Conservation (phyloP, 2,113 vertebrate species). For the Mesocricetus auratus region DNA sequence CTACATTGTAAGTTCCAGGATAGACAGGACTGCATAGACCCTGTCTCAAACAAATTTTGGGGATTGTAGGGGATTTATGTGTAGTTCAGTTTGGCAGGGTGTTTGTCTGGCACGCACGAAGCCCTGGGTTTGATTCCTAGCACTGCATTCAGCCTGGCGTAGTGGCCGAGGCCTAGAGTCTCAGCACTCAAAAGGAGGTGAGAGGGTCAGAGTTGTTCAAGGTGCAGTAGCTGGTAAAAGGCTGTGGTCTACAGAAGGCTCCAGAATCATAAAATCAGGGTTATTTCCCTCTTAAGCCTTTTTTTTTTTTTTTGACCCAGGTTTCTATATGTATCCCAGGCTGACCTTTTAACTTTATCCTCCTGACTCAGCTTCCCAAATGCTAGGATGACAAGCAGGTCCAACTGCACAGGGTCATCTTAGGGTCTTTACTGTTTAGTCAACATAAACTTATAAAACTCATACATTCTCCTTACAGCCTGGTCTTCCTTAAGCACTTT, state of each 20-base stretch:
- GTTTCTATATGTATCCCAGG: not conserved
- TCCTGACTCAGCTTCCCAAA: not conserved
- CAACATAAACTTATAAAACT: slow-evolving; percentile 18
- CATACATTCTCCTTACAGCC: not conserved
- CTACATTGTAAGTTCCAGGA: not conserved
- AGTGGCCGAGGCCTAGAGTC: not conserved
- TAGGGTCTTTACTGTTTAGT: slow-evolving; percentile 14
- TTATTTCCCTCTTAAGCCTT: not conserved
- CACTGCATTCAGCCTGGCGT: not conserved
- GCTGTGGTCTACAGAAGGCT: not conserved
- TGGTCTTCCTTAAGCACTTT: not conserved
- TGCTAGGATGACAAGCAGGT: not conserved
- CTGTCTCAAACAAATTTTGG: not conserved
- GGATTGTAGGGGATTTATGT: not conserved
- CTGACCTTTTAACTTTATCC: not conserved
- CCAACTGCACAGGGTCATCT: not conserved
- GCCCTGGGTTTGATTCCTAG: not conserved
- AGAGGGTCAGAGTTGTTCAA: no score
- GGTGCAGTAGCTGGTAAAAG: not conserved
- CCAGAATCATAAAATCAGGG: not conserved
- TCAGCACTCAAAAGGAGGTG: not conserved
- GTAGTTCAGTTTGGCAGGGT: not conserved
- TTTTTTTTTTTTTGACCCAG: not conserved
- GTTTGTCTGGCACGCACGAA: no score
- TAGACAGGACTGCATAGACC: not conserved